Conservation (phyloP, 2,797 vertebrate genomes). For the Acanthis flammea region DNA sequence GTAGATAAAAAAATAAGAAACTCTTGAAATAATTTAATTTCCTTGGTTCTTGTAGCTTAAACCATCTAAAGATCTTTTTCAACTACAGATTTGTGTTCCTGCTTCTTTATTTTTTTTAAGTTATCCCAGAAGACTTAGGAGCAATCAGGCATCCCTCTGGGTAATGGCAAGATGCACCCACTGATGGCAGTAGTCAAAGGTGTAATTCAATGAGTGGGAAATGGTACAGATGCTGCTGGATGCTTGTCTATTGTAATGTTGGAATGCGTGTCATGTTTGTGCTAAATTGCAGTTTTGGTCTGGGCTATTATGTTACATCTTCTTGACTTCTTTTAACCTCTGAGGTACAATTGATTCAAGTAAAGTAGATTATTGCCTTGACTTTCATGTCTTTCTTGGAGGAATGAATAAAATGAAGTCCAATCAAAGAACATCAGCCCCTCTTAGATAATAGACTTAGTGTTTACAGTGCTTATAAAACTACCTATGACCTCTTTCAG, state of each 20-base stretch:
- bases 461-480: conserved; percentile 6
- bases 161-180: background rate
- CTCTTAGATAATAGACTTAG: background rate
- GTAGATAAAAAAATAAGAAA: background rate
- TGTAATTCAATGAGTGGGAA: background rate
- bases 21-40: background rate
- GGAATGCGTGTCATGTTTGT: background rate
- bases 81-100: background rate
- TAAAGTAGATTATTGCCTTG: conserved; percentile 10
- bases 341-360: background rate
- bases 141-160: background rate
- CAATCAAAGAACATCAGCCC: background rate
- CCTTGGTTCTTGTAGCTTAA: background rate
- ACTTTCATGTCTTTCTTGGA: background rate
- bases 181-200: background rate
- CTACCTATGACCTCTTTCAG: conserved; percentile 3
- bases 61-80: background rate
- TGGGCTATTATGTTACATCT: background rate
- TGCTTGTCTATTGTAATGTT: background rate
- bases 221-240: background rate
- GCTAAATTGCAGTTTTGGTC: background rate
- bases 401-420: conserved; percentile 20
- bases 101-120: background rate
- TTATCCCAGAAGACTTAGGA: background rate
- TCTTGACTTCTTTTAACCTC: conserved; percentile 37